Conservation (phyloP, 2,888 invertebrate genomes). For the Amaurobius ferox region DNA sequence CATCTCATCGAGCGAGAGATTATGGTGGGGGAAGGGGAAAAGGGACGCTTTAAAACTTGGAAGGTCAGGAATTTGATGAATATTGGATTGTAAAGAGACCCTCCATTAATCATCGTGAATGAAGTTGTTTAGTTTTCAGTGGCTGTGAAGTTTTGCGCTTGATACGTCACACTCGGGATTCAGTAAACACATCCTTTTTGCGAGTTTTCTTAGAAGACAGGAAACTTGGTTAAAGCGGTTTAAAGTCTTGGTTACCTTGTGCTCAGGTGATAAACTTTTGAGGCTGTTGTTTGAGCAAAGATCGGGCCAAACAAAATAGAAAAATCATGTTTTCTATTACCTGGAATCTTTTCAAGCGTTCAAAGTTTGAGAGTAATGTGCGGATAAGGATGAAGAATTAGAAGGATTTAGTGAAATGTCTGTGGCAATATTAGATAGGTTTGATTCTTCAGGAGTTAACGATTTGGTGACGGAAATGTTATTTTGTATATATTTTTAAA, state of each 20-base stretch:
- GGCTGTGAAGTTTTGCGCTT: not conserved
- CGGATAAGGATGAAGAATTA: too few relatives aligned
- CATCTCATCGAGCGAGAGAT: not conserved
- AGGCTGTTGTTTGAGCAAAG: too few relatives aligned
- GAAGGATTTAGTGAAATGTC: too few relatives aligned
- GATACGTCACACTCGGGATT: not conserved
- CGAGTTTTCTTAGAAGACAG: not conserved
- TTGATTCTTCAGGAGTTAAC: too few relatives aligned
- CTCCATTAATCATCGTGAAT: conserved; percentile 5
- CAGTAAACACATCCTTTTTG: conserved; percentile 3
- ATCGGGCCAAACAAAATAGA: too few relatives aligned
- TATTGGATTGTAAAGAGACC: conserved; percentile 7
- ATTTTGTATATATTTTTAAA: too few relatives aligned
- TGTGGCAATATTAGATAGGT: too few relatives aligned
- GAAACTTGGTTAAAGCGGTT: not conserved
- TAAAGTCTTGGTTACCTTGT: not conserved
- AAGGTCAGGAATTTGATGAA: conserved; percentile 12
- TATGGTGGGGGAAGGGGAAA: not conserved
- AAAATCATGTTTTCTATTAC: too few relatives aligned
- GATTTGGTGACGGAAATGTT: too few relatives aligned
- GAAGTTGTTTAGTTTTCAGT: conserved; percentile 1
- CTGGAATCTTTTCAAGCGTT: too few relatives aligned
- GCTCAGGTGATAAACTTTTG: too few relatives aligned
- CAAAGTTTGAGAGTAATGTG: too few relatives aligned
- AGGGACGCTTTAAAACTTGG: not conserved